phyloP scores from a whole-genome alignment of 1,140 invertebrate genomes.

The Augochlora pura region DNA sequence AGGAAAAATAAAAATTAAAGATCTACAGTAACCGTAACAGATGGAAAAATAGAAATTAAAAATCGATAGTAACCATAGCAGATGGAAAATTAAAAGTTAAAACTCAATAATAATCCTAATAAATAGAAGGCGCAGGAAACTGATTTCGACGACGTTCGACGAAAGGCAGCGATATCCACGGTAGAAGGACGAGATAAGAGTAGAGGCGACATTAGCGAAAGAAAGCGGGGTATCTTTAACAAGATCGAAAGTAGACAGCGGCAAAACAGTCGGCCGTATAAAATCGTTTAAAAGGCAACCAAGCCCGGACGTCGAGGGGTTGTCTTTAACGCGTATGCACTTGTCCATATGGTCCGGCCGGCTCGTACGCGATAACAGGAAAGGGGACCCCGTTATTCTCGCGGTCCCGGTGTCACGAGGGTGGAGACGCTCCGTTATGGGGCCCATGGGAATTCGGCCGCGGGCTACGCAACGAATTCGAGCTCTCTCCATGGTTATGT shows the following conservation, averaged over 20 bases:
- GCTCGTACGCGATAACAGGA: constrained; percentile 68
- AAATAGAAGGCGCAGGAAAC: no score
- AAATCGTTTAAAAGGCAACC: constrained; percentile 44
- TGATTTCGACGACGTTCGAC: background rate
- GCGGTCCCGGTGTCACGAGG: constrained; percentile 43
- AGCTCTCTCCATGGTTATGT: constrained; percentile 52
- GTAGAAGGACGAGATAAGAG: background rate
- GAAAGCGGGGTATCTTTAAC: background rate
- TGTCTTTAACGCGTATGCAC: constrained; percentile 59
- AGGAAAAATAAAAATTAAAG: no score
- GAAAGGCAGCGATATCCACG: background rate
- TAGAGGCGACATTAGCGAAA: background rate
- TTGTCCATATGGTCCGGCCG: constrained; percentile 69
- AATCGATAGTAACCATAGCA: no score
- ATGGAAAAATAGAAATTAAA: no score
- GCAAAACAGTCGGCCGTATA: constrained; percentile 10
- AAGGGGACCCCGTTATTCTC: constrained; percentile 55
- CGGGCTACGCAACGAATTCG: constrained; percentile 67
- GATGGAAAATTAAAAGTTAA: no score
- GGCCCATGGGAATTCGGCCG: constrained; percentile 75
- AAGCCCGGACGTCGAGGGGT: constrained; percentile 14
- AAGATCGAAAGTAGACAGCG: background rate
- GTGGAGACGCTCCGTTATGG: constrained; percentile 71
- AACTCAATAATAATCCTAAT: no score
- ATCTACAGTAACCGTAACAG: no score